phyloP scores from a whole-genome alignment of 2,113 vertebrate species.

The Orientallactaga bullata region DNA sequence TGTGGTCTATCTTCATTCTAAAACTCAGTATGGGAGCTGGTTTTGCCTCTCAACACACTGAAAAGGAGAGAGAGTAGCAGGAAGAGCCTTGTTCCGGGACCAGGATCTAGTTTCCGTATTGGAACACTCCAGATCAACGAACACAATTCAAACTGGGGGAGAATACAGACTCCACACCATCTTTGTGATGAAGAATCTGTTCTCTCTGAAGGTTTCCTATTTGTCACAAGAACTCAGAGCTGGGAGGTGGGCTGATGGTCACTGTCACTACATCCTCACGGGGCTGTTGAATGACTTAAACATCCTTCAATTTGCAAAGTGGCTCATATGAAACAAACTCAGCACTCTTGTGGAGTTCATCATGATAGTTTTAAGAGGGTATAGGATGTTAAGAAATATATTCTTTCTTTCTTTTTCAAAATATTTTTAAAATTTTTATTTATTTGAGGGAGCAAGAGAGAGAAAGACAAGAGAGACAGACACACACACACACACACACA shows the following conservation, averaged over 20 bases:
- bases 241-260: rapidly evolving
- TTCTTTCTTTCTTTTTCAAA: neutral
- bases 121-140: neutral
- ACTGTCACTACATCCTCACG: neutral
- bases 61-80: neutral
- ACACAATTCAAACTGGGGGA: too few species aligned
- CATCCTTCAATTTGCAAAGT: neutral
- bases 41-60: neutral
- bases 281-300: neutral
- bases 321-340: neutral
- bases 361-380: neutral
- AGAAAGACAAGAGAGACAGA: too few species aligned
- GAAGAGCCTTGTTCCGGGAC: neutral
- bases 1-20: neutral
- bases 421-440: too few species aligned
- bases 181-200: neutral
- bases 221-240: neutral
- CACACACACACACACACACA: too few species aligned
- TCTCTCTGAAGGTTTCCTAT: neutral
- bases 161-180: rapidly evolving
- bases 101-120: neutral
- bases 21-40: neutral
- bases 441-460: too few species aligned
- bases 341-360: neutral
- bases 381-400: neutral